Evolutionary conservation across 2,888 invertebrate species (phyloP).

Genomic region (Drosophila anceps): DNA sequence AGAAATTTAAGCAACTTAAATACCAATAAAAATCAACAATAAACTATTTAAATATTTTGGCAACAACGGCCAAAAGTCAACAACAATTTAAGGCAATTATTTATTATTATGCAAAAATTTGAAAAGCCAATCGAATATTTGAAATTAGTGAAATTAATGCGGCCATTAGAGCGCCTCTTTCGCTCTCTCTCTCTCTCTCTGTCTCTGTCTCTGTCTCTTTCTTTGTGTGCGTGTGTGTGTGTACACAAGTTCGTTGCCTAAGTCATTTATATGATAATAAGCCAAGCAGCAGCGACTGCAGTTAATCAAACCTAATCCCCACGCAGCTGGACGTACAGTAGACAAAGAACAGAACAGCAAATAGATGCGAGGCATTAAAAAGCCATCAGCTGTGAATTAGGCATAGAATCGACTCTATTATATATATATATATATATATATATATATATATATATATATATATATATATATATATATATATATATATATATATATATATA

Average conservation of each 20-base stretch:
- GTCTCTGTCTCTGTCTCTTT: neutral
- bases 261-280: conserved; percentile 59
- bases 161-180: conserved; percentile 27
- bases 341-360: conserved; percentile 12
- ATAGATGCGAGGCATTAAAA: conserved; percentile 28
- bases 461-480: neutral
- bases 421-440: neutral
- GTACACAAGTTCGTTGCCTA: conserved; percentile 57
- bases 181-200: neutral
- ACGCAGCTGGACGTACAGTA: conserved; percentile 21
- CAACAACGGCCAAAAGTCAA: neutral
- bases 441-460: neutral
- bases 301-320: conserved; percentile 38
- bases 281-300: conserved; percentile 29
- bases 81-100: conserved; percentile 44
- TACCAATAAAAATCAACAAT: conserved; percentile 35
- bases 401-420: conserved; percentile 7
- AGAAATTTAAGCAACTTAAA: conserved; percentile 42
- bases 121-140: conserved; percentile 41
- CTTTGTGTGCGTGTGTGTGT: conserved; percentile 15
- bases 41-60: conserved; percentile 43
- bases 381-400: conserved; percentile 29
- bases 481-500: neutral
- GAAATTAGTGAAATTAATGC: conserved; percentile 44
- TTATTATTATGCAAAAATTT: conserved; percentile 26